Conservation (phyloP, 2,888 invertebrate species). For the Spatulosminthurus flaviceps region DNA sequence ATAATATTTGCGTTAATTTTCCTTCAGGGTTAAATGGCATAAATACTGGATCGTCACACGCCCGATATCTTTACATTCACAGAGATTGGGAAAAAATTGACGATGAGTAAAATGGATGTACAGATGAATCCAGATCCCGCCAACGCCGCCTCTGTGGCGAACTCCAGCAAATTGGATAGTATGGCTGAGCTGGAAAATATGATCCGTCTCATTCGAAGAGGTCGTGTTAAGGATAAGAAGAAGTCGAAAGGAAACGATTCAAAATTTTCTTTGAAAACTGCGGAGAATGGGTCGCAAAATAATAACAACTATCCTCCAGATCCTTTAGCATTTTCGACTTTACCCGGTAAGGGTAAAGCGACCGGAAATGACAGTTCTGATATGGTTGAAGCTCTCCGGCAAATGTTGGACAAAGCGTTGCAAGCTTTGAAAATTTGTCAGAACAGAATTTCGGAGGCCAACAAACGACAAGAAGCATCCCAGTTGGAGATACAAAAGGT, state of each 20-base stretch:
- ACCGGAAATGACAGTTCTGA: background rate
- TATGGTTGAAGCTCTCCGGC: conserved; percentile 8
- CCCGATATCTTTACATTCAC: too few species aligned
- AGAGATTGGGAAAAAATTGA: too few species aligned
- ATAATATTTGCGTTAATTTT: too few species aligned
- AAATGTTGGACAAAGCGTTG: conserved; percentile 30
- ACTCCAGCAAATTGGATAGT: background rate
- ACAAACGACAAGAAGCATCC: conserved; percentile 24
- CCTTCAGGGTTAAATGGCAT: too few species aligned
- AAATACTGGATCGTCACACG: too few species aligned
- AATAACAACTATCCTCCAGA: background rate
- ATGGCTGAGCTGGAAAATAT: conserved; percentile 8
- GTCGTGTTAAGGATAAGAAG: background rate
- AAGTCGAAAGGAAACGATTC: background rate
- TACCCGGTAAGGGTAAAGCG: background rate
- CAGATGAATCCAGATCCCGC: too few species aligned
- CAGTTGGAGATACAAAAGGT: conserved; percentile 33
- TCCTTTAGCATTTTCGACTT: background rate
- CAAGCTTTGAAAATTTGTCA: conserved; percentile 31
- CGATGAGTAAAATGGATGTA: too few species aligned
- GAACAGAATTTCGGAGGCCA: conserved; percentile 12
- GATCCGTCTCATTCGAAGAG: conserved; percentile 4
- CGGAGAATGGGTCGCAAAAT: background rate
- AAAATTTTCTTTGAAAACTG: background rate
- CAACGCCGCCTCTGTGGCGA: too few species aligned